These are phyloP conservation scores for Pseudomyrmex concolor DNA, from an alignment of 1,140 invertebrate genomes.

Conservation along the genomic window DNA sequence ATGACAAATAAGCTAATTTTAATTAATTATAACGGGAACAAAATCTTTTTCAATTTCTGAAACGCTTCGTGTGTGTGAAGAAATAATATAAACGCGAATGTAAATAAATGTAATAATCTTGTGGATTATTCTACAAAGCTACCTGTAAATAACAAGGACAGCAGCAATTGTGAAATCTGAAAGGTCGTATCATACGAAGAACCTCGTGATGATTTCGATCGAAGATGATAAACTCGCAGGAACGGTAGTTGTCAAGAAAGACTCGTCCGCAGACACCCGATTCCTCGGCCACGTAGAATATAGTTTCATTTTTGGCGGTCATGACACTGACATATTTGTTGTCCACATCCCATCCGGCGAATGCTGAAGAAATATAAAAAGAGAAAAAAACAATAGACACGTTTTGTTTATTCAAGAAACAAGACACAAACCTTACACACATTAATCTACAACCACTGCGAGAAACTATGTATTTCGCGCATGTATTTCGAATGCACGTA, in stretches of 20 bases:
- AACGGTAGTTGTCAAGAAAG: conserved; percentile 91
- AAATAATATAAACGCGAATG: no score
- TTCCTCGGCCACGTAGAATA: conserved; percentile 94
- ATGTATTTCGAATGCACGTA: conserved; percentile 16
- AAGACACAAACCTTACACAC: no score
- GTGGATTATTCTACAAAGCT: conserved; percentile 15
- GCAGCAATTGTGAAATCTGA: conserved; percentile 85
- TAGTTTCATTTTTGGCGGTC: conserved; percentile 78
- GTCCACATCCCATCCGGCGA: conserved; percentile 72
- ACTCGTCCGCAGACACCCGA: conserved; percentile 92
- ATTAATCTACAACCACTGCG: no score
- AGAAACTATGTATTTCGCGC: background rate
- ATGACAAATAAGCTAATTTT: no score
- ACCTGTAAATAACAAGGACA: conserved; percentile 89
- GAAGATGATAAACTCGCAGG: conserved; percentile 94
- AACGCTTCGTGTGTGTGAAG: no score
- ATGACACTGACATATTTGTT: conserved; percentile 75
- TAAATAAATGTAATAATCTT: background rate
- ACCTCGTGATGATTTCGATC: conserved; percentile 92
- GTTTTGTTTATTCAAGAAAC: background rate
- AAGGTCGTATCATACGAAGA: conserved; percentile 84
- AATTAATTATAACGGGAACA: no score
- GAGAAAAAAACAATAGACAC: background rate
- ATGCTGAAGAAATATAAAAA: conserved; percentile 55
- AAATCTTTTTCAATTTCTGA: no score